A percentile compares a stretch with the other conserved stretches of the same genome.
Conservation (phyloP, 37 sponge, comb jelly and placozoan genomes). For the Spongilla lacustris region DNA sequence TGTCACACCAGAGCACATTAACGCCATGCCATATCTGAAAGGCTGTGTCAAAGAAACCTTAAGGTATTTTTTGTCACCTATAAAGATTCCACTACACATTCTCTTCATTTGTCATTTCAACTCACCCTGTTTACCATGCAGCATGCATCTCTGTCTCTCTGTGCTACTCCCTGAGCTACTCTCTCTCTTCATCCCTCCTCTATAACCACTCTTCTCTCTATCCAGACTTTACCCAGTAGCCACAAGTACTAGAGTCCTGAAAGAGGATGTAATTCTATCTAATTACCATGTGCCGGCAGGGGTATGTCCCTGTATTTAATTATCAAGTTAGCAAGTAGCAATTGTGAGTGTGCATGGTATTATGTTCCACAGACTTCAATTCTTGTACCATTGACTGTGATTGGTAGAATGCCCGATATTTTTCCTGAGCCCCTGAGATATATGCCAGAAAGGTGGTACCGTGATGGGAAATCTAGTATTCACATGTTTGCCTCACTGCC, state of each 20-base stretch:
- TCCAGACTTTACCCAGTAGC: slow-evolving; percentile 46
- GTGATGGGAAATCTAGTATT: neutral
- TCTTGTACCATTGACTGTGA: slow-evolving; percentile 19
- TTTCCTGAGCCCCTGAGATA: slow-evolving; percentile 48
- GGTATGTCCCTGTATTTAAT: neutral
- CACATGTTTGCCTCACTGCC: slow-evolving; percentile 49
- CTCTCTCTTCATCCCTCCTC: no score
- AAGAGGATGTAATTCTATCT: slow-evolving; percentile 39
- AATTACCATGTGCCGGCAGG: slow-evolving; percentile 34
- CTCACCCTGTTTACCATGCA: no score
- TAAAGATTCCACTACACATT: no score
- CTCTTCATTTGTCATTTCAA: no score
- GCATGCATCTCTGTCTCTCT: no score
- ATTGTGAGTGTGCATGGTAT: neutral
- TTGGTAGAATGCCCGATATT: slow-evolving; percentile 29
- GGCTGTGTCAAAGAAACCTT: slow-evolving; percentile 56
- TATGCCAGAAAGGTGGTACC: slow-evolving; percentile 57
- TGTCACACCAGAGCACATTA: slow-evolving; percentile 45
- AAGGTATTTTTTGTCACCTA: slow-evolving; percentile 10
- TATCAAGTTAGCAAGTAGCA: neutral
- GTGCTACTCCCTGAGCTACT: no score
- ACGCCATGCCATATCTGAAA: slow-evolving; percentile 18
- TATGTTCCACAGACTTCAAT: slow-evolving; percentile 18
- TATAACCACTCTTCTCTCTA: no score
- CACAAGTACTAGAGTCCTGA: neutral